Evolutionary conservation across 2,888 invertebrate species (phyloP).

Genomic region (Heliconius charithonia): DNA sequence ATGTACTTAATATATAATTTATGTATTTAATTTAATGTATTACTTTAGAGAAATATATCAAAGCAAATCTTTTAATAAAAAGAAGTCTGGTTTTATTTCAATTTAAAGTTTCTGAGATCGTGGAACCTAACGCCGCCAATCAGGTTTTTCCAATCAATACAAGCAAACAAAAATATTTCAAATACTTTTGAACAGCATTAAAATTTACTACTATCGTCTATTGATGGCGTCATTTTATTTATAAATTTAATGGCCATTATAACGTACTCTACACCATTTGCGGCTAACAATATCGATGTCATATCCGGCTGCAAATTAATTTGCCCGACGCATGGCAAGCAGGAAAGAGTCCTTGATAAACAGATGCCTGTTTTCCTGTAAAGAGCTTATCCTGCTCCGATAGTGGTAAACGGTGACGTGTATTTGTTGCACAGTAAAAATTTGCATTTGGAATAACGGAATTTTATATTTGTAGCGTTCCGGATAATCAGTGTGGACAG

Average conservation of each 20-base stretch:
- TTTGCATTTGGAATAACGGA: no score
- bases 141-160: no score
- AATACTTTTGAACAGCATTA: background rate
- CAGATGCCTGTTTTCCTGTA: slow-evolving; percentile 55
- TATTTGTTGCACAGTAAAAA: background rate
- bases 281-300: slow-evolving; percentile 44
- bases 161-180: background rate
- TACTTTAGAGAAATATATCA: background rate
- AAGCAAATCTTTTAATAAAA: no score
- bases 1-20: background rate
- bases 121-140: background rate
- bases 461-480: background rate
- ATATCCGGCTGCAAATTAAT: slow-evolving; percentile 56
- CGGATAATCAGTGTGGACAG: no score
- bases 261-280: slow-evolving; percentile 29
- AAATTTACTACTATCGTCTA: background rate
- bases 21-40: background rate
- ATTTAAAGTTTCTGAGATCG: background rate
- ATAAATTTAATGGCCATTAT: slow-evolving; percentile 9
- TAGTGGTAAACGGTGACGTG: background rate
- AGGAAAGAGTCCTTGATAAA: slow-evolving; percentile 58
- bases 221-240: background rate
- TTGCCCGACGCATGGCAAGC: slow-evolving; percentile 47
- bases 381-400: slow-evolving; percentile 43
- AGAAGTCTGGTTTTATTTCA: no score